A percentile compares a stretch with the other conserved stretches of the same genome.
Evolutionary conservation across 2,888 invertebrate species (phyloP).

Genomic region (Eupithecia tripunctaria): DNA sequence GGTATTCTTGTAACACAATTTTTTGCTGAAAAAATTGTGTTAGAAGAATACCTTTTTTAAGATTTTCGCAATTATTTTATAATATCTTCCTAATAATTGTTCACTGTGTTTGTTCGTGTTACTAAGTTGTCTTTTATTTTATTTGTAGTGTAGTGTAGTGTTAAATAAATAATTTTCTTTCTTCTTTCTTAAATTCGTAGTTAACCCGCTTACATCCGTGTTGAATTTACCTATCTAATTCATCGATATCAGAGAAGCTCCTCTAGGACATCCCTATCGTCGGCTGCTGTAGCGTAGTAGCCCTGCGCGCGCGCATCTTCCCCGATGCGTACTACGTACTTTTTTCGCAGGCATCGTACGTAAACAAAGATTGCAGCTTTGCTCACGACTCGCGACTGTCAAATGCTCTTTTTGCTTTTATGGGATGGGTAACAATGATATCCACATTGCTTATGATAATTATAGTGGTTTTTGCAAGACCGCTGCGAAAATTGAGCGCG

Average conservation of each 20-base stretch:
- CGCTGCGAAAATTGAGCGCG: conserved; percentile 8
- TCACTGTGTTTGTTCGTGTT: too few species aligned
- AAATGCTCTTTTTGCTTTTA: conserved; percentile 24
- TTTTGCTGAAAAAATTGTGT: too few species aligned
- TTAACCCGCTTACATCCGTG: too few species aligned
- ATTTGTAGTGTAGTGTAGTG: too few species aligned
- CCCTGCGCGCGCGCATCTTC: conserved; percentile 49
- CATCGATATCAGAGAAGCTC: not conserved
- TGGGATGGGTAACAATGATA: conserved; percentile 23
- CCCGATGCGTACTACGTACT: conserved; percentile 71
- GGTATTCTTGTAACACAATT: too few species aligned
- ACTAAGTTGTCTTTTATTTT: too few species aligned
- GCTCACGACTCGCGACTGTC: conserved; percentile 35
- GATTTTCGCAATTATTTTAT: too few species aligned
- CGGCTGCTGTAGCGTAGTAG: conserved; percentile 59
- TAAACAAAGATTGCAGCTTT: conserved; percentile 46
- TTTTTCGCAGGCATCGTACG: conserved; percentile 56
- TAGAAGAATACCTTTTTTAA: too few species aligned
- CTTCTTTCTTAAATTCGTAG: too few species aligned
- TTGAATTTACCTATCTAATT: not conserved
- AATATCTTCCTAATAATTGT: too few species aligned
- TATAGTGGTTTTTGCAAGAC: conserved; percentile 10
- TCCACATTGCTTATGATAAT: conserved; percentile 29
- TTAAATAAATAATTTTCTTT: too few species aligned
- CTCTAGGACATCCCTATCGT: conserved; percentile 23